Evolutionary conservation across 2,888 invertebrate species (phyloP), one percentile per base, ranked within the genome.

Genomic region (Diplolepis rosae): DNA sequence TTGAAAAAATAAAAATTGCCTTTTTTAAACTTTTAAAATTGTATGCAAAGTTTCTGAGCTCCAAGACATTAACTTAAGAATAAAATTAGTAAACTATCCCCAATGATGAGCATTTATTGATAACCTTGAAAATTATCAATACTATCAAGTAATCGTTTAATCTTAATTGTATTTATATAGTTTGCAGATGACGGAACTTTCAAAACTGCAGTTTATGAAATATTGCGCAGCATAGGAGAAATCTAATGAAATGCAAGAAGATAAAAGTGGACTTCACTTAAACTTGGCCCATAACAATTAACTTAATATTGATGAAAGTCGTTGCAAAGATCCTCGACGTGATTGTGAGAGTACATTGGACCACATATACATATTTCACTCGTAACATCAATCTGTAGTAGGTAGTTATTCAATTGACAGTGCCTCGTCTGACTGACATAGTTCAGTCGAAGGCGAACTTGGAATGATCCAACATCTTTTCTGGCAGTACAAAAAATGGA

Each of bases 321-420:
- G 7, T 27, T 52, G 52, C 6, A 52, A 28, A 15, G 52, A 28
- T 52, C n/a, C 7, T n/a, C n/a, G 24, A 52, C 28, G 27, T n/a
- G n/a, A 27, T 52, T 27, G 52, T 28, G 27, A 28, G 28, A 28
- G 45, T 52, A 52, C 7, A 52, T 52, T 28, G 52, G 28, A 52
- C 28, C 32, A 32, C 54, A 66, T n/a, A n/a, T 71, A 68, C 68
- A 48, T 74, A 76, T 73, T 75, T 70, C 70, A 71, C 74, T 71
- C 75, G 75, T 70, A 74, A 79, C 81, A 79, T 81, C 80, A 77
- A 74, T 80, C 78, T 79, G 81, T 77, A 76, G 82, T 81, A 85
- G 84, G 84, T 85, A 85, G 81, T 87, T 87, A 87, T 87, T 78
- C 85, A 87, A 87, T 87, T 87, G 85, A 86, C 84, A 76, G 84